These are phyloP conservation scores for Mactromeris polynyma DNA, from an alignment of 2,888 invertebrate genomes.

Conservation along the genomic window DNA sequence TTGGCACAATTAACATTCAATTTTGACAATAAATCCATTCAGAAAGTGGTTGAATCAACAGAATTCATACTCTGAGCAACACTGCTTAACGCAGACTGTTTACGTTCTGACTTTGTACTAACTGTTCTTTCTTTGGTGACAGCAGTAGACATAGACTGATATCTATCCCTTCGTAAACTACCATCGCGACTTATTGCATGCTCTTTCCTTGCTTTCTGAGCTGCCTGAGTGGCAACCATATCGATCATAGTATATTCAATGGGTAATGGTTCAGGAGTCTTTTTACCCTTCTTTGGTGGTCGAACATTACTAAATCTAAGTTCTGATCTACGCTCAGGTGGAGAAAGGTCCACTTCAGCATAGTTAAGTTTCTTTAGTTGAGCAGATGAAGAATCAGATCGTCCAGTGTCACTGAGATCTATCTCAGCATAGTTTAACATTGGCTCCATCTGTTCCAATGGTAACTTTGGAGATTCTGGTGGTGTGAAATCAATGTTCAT, in stretches of 20 bases:
- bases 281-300: constrained; percentile 75
- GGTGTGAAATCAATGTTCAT: constrained; percentile 74
- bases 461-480: constrained; percentile 75
- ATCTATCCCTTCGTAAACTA: constrained; percentile 74
- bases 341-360: constrained; percentile 84
- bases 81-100: constrained; percentile 37
- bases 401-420: constrained; percentile 77
- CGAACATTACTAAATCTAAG: constrained; percentile 55
- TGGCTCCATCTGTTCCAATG: constrained; percentile 76
- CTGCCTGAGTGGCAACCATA: constrained; percentile 85
- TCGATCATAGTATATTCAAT: constrained; percentile 87
- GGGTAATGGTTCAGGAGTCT: constrained; percentile 69
- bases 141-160: background rate
- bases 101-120: constrained; percentile 50
- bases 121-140: constrained; percentile 44
- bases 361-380: constrained; percentile 84
- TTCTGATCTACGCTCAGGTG: constrained; percentile 47
- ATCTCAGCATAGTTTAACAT: constrained; percentile 87
- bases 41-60: constrained; percentile 56
- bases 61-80: constrained; percentile 62
- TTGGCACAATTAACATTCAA: no score
- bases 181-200: constrained; percentile 85
- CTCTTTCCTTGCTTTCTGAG: constrained; percentile 84
- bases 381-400: constrained; percentile 57
- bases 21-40: background rate